Conservation (phyloP, 2,888 invertebrate genomes). For the Leucophora obtusa region DNA sequence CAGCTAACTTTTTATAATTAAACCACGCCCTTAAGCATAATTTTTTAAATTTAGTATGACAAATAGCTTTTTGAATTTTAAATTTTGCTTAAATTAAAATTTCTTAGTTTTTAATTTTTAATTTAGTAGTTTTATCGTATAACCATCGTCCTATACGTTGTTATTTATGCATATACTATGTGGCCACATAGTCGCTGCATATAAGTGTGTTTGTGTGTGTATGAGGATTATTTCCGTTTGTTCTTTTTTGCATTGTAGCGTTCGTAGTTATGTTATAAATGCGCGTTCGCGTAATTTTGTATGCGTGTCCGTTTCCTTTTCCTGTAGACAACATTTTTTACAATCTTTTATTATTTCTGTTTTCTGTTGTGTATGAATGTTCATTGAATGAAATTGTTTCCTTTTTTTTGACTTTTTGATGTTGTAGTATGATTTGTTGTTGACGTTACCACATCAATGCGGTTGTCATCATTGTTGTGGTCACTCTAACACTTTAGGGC, state of each 20-base stretch:
- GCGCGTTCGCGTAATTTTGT: conserved; percentile 61
- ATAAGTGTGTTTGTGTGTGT: conserved; percentile 1
- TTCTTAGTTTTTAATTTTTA: too few species aligned
- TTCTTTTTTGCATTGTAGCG: conserved; percentile 21
- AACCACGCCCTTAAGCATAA: too few species aligned
- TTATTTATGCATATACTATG: not conserved
- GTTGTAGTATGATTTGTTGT: conserved; percentile 57
- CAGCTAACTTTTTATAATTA: too few species aligned
- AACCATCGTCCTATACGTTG: too few species aligned
- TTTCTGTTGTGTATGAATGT: conserved; percentile 24
- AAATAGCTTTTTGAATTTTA: too few species aligned
- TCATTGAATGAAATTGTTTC: conserved; percentile 57
- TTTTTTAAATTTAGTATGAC: too few species aligned
- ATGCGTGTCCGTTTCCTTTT: conserved; percentile 65
- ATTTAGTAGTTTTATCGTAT: too few species aligned
- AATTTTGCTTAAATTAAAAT: too few species aligned
- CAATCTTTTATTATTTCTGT: conserved; percentile 24
- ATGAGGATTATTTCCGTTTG: conserved; percentile 43
- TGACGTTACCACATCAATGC: conserved; percentile 53
- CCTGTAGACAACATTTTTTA: conserved; percentile 38
- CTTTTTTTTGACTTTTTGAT: conserved; percentile 48
- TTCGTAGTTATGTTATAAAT: conserved; percentile 45
- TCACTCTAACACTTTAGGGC: conserved; percentile 51
- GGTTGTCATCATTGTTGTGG: conserved; percentile 53
- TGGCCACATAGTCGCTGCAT: not conserved